Evolutionary conservation across 2,113 vertebrate species (phyloP).

Genomic region (Callocephalon fimbriatum): DNA sequence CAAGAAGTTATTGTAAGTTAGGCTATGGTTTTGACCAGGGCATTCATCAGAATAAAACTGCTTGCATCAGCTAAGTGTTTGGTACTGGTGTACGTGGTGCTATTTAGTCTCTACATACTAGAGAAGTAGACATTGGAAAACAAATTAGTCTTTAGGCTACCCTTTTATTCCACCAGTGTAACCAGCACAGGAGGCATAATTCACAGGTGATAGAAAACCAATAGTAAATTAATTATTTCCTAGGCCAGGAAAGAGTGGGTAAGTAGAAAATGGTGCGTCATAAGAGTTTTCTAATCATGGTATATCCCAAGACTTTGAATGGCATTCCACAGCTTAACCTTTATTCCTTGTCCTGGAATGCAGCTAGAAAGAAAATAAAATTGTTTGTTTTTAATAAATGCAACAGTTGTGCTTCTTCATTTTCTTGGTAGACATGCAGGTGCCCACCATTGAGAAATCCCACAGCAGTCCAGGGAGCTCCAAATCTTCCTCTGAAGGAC

Average conservation of each 20-base stretch:
- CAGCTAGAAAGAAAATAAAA: background rate
- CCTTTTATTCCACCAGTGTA: background rate
- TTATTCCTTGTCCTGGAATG: background rate
- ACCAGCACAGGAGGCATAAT: background rate
- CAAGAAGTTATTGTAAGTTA: background rate
- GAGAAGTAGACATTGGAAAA: background rate
- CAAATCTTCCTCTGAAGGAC: conserved; percentile 97
- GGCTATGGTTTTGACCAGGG: background rate
- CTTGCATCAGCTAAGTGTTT: background rate
- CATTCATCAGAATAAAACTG: background rate
- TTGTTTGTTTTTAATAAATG: background rate
- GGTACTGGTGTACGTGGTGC: background rate
- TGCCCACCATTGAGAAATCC: conserved; percentile 96
- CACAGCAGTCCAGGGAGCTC: conserved; percentile 98
- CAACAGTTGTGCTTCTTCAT: conserved; percentile 40
- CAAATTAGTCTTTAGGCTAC: background rate
- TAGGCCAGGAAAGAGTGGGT: background rate
- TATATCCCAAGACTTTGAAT: background rate
- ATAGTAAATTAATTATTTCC: background rate
- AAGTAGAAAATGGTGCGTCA: background rate
- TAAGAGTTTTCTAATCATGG: background rate
- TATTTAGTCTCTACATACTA: background rate
- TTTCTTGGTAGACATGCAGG: conserved; percentile 88
- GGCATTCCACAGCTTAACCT: background rate
- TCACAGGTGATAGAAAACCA: background rate